These are phyloP conservation scores for Cololabis saira DNA, from an alignment of 2,113 vertebrate genomes.

Conservation along the genomic window DNA sequence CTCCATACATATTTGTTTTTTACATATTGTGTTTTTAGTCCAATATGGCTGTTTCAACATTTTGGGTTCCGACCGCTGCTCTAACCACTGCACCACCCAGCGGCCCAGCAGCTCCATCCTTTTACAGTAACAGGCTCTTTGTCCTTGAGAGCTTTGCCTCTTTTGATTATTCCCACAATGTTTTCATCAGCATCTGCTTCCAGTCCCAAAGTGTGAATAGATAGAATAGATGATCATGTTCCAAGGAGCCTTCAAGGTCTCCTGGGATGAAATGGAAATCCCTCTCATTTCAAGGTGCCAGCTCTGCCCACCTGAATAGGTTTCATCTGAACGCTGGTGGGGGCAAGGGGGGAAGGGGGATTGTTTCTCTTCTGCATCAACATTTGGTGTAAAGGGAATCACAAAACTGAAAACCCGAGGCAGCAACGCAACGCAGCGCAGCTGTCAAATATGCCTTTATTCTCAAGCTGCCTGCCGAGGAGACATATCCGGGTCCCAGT, in stretches of 20 bases:
- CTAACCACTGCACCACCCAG: no score
- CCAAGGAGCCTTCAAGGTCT: slow-evolving; percentile 53
- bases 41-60: no score
- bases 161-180: slow-evolving; percentile 42
- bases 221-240: slow-evolving; percentile 54
- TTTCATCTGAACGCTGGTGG: not conserved
- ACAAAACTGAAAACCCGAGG: no score
- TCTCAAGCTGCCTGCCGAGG: no score
- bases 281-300: slow-evolving; percentile 38
- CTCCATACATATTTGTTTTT: no score
- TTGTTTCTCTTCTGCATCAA: no score
- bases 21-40: no score
- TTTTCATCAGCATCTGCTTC: slow-evolving; percentile 40
- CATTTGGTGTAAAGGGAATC: no score
- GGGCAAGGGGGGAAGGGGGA: not conserved
- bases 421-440: no score
- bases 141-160: slow-evolving; percentile 48
- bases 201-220: slow-evolving; percentile 26
- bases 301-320: not conserved
- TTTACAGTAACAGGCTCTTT: slow-evolving; percentile 19
- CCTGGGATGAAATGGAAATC: slow-evolving; percentile 13
- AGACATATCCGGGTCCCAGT: no score
- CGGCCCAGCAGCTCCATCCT: not conserved
- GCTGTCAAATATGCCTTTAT: no score
- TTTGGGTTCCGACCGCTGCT: no score